phyloP scores from a whole-genome alignment of 2,888 invertebrate species.

The Zeuzera pyrina region DNA sequence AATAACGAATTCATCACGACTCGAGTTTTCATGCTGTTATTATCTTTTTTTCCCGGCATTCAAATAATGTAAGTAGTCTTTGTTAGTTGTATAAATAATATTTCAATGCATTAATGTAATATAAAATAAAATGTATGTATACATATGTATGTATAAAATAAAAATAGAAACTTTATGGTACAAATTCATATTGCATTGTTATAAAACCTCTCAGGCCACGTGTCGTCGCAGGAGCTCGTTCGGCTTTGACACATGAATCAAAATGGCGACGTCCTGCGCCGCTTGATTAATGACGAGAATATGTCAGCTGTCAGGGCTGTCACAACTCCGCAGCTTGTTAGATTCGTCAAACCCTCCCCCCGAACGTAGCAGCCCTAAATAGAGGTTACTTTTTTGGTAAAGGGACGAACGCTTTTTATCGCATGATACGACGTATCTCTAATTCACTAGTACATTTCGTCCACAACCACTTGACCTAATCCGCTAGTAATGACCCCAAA shows the following conservation, averaged over 20 bases:
- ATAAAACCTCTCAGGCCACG: slow-evolving; percentile 7
- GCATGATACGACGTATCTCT: slow-evolving; percentile 30
- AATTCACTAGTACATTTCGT: slow-evolving; percentile 40
- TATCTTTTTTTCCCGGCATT: too few relatives aligned
- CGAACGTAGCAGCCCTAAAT: slow-evolving; percentile 50
- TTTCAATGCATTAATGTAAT: too few relatives aligned
- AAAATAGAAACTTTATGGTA: too few relatives aligned
- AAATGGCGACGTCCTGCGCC: slow-evolving; percentile 16
- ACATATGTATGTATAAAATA: too few relatives aligned
- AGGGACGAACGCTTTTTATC: slow-evolving; percentile 48
- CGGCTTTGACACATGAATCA: slow-evolving; percentile 9
- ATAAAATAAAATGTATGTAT: too few relatives aligned
- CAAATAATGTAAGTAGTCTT: too few relatives aligned
- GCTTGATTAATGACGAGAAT: slow-evolving; percentile 64
- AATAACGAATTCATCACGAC: too few relatives aligned
- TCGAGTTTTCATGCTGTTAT: too few relatives aligned
- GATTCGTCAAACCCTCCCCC: slow-evolving; percentile 52
- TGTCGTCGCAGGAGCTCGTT: slow-evolving; percentile 7
- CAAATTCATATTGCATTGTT: too few relatives aligned
- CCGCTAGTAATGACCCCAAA: slow-evolving; percentile 12
- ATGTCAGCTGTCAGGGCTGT: slow-evolving; percentile 67
- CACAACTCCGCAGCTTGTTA: slow-evolving; percentile 66
- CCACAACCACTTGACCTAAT: slow-evolving; percentile 20
- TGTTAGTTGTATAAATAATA: too few relatives aligned
- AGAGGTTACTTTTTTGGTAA: slow-evolving; percentile 50